Evolutionary conservation across 2,113 vertebrate genomes (phyloP).

Genomic region (Dromaius novaehollandiae): DNA sequence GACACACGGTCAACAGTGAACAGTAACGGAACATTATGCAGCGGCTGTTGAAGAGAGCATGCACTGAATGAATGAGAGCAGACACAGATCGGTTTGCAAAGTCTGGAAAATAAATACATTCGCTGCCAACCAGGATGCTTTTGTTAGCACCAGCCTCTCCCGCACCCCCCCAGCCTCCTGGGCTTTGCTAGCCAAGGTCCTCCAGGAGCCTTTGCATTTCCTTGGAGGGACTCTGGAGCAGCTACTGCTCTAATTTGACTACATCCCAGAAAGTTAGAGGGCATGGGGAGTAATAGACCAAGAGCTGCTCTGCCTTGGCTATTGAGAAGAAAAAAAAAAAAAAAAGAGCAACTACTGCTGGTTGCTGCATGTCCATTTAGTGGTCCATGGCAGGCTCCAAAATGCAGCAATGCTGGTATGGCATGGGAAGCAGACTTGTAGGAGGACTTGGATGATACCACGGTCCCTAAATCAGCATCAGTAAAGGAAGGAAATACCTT

Average conservation of each 20-base stretch:
- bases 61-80: slow-evolving; percentile 71
- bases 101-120: slow-evolving; percentile 66
- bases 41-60: slow-evolving; percentile 72
- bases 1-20: slow-evolving; percentile 75
- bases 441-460: neutral
- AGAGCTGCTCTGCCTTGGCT: neutral
- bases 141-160: neutral
- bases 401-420: slow-evolving; percentile 42
- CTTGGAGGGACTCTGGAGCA: neutral
- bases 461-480: neutral
- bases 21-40: slow-evolving; percentile 74
- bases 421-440: slow-evolving; percentile 34
- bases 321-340: neutral
- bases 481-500: slow-evolving; percentile 11
- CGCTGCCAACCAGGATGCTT: slow-evolving; percentile 52
- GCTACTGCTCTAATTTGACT: neutral
- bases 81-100: slow-evolving; percentile 65
- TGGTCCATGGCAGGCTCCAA: neutral
- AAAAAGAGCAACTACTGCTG: neutral
- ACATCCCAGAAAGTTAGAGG: neutral
- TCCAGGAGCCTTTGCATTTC: neutral
- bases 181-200: neutral
- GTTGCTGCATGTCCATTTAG: neutral
- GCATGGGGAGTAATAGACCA: neutral
- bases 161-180: neutral